Percentiles rank a stretch among this genome's conserved stretches.
Conservation (phyloP, 2,888 invertebrate genomes). For the Acronicta alni region DNA sequence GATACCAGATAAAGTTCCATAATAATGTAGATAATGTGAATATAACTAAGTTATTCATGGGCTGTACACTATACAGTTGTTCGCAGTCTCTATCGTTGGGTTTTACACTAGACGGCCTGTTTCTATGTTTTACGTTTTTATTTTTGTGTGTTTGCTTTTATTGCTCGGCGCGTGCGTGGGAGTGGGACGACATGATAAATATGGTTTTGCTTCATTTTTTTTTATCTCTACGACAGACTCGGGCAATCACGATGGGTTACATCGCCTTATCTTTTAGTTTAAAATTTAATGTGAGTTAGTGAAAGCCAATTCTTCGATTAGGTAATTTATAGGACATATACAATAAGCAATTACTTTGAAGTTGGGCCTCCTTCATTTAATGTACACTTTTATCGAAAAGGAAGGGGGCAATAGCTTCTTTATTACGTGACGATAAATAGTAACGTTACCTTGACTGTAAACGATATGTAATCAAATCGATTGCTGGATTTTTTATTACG, state of each 20-base stretch:
- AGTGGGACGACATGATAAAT: constrained; percentile 87
- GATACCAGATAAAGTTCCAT: constrained; percentile 86
- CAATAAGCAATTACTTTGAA: constrained; percentile 58
- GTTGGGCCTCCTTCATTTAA: constrained; percentile 72
- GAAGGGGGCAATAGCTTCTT: constrained; percentile 73
- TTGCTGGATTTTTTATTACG: constrained; percentile 50
- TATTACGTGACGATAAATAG: constrained; percentile 57
- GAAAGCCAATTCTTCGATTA: constrained; percentile 59
- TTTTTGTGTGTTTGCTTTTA: constrained; percentile 83
- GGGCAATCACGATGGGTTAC: constrained; percentile 79
- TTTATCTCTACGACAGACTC: constrained; percentile 80
- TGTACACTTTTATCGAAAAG: constrained; percentile 74
- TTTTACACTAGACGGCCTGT: constrained; percentile 86
- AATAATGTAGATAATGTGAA: constrained; percentile 88
- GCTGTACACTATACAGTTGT: constrained; percentile 80
- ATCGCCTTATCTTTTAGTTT: constrained; percentile 72
- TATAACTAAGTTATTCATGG: constrained; percentile 87
- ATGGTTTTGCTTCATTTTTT: constrained; percentile 81
- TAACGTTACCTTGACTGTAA: constrained; percentile 57
- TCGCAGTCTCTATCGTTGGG: constrained; percentile 86
- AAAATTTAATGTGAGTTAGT: constrained; percentile 67
- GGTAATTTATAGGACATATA: constrained; percentile 60
- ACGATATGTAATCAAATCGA: constrained; percentile 51
- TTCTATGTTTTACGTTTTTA: constrained; percentile 77
- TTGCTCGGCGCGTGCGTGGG: constrained; percentile 84